A percentile compares a stretch with the other conserved stretches of the same genome.
Conservation (phyloP, 1,140 invertebrate genomes). For the Zaprionus nigranus region DNA sequence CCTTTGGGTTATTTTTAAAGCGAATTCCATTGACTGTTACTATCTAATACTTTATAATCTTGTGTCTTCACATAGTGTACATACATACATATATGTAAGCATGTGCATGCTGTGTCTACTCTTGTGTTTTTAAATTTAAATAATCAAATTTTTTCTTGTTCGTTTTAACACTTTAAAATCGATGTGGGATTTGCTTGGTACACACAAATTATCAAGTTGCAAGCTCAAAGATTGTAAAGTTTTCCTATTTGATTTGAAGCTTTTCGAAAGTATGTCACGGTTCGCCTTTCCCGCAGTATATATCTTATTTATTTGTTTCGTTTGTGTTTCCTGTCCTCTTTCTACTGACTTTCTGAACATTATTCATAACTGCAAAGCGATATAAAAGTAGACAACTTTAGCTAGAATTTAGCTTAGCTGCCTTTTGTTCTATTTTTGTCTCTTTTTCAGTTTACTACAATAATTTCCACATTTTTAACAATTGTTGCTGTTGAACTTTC, state of each 20-base stretch:
- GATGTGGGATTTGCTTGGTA: background rate
- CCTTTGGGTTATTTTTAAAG: constrained; percentile 12
- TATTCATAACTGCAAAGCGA: too few species aligned
- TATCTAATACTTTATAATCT: constrained; percentile 17
- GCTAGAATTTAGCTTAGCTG: too few species aligned
- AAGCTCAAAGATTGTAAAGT: background rate
- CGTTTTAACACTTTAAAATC: background rate
- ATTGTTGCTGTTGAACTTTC: too few species aligned
- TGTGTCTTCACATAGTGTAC: background rate
- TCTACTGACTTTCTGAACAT: too few species aligned
- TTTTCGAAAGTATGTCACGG: background rate
- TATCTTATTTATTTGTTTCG: background rate
- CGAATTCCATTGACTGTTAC: background rate
- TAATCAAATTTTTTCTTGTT: constrained; percentile 15
- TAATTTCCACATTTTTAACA: too few species aligned
- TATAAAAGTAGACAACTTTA: too few species aligned
- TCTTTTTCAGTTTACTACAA: too few species aligned
- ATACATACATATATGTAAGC: background rate
- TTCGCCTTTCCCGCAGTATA: background rate
- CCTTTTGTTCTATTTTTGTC: too few species aligned
- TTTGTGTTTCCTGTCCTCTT: background rate
- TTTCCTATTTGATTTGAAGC: background rate
- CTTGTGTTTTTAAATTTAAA: background rate
- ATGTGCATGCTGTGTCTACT: background rate
- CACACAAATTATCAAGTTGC: background rate